These are phyloP conservation scores for Hephaestus fuliginosus DNA, from an alignment of 2,797 vertebrate species.

Conservation along the genomic window DNA sequence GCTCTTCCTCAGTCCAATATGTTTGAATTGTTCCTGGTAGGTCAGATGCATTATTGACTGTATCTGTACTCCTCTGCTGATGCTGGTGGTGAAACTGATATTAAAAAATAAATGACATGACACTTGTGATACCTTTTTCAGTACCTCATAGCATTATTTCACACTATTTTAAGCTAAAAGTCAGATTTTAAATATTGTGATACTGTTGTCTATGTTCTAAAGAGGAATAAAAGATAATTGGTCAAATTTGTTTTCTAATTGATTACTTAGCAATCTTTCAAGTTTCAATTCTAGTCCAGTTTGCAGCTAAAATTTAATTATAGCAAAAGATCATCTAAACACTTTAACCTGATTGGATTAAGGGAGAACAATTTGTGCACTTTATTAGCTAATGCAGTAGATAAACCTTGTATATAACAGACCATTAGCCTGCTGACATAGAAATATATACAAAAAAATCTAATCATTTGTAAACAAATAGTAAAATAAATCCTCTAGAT, in stretches of 20 bases:
- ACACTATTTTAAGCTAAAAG: not conserved
- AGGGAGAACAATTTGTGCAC: not conserved
- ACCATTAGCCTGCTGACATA: not conserved
- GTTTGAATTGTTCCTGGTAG: not conserved
- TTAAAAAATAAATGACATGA: not conserved
- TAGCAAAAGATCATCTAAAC: not conserved
- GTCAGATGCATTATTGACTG: not conserved
- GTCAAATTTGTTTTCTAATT: not conserved
- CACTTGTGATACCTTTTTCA: not conserved
- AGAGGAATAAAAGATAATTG: not conserved
- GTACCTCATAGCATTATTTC: not conserved
- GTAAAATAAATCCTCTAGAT: slow-evolving; percentile 11
- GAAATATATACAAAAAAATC: not conserved
- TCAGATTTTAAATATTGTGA: not conserved
- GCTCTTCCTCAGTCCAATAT: not conserved
- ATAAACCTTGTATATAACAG: no score
- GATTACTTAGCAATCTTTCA: not conserved
- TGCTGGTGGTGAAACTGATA: not conserved
- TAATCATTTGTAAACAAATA: slow-evolving; percentile 1
- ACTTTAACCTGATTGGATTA: not conserved
- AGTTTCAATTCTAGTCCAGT: not conserved
- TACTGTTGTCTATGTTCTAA: not conserved
- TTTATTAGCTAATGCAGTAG: not conserved
- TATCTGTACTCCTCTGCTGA: not conserved
- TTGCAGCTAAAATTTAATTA: not conserved